Base-by-base conservation (phyloP, 2,113 vertebrate genomes). In the Addax nasomaculatus region DNA sequence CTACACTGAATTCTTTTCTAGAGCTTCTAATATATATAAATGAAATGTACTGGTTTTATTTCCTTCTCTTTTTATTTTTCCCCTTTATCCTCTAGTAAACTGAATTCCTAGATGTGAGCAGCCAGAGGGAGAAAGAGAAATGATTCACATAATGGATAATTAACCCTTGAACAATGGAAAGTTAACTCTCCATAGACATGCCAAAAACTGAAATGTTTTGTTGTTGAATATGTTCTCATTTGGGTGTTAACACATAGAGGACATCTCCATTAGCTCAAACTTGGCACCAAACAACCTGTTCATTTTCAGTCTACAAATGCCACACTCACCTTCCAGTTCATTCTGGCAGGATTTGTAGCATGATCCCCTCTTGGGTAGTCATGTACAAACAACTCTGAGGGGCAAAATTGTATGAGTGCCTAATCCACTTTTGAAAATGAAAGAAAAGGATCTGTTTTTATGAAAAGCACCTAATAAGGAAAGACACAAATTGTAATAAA, bases 371-470 rank as follows among this genome's bases (percentile, higher is more conserved):
- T 60, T 67, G 96, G 97, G 93, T 91, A 95, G 95, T 89, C 49
- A 39, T 93, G 60, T 92, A 97, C 81, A 96, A 89, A 93, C 92
- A 64, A 93, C 70, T 93, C 51, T 39, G 79, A 94, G 93, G 97
- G 89, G 14, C 86, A 95, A 96, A 97, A 97, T 95, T 97, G 96
- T 97, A 93, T 95, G 93, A 96, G 58, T 96, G 95, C 83, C 93
- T 97, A 95, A 97, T 94, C 94, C 86, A 96, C 88, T 98, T 97
- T 96, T 98, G 94, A 97, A 98, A 98, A 93, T 95, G 96, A 96
- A 98, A 96, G 73, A 94, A 97, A 98, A 73, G 81, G 55, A 86
- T 95, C 78, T 93, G 33, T 90, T 96, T 33, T 95, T 89, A 93
- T 97, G 87, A 97, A 97, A 98, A 95, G 76, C 58, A 92, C 79